These are phyloP conservation scores for Xenopus laevis DNA, from an alignment of 2,113 vertebrate species.

Conservation along the genomic window DNA sequence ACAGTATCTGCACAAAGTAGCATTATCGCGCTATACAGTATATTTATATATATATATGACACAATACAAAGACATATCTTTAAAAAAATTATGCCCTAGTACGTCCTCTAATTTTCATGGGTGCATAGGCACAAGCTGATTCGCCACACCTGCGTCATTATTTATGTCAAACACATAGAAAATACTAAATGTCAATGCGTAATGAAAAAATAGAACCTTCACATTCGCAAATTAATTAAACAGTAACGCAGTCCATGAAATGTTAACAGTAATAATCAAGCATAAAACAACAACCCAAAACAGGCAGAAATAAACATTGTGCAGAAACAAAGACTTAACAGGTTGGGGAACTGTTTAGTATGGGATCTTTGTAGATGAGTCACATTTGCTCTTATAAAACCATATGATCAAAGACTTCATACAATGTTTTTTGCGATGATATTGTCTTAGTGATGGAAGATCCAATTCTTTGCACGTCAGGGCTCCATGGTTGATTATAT, in stretches of 20 bases:
- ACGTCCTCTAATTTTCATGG: background rate
- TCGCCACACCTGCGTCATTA: slow-evolving; percentile 32
- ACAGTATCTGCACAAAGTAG: too few relatives aligned
- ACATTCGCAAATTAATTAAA: slow-evolving; percentile 38
- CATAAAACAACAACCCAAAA: slow-evolving; percentile 21
- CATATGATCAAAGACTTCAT: too few relatives aligned
- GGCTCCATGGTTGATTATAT: too few relatives aligned
- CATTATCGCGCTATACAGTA: too few relatives aligned
- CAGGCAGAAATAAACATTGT: slow-evolving; percentile 10
- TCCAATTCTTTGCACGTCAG: too few relatives aligned
- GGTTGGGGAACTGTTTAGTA: background rate
- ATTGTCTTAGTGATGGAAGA: too few relatives aligned
- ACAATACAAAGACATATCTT: too few relatives aligned
- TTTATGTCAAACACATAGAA: slow-evolving; percentile 40
- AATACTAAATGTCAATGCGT: slow-evolving; percentile 31
- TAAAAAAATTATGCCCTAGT: background rate
- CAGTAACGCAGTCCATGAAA: slow-evolving; percentile 33
- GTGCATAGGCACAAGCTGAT: background rate
- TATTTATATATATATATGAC: too few relatives aligned
- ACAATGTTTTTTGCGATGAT: too few relatives aligned
- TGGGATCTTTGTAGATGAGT: too few relatives aligned
- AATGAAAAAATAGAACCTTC: slow-evolving; percentile 40
- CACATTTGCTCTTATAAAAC: too few relatives aligned
- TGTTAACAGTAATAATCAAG: slow-evolving; percentile 35
- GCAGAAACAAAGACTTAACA: background rate